Evolutionary conservation across 2,797 vertebrate genomes (phyloP), one percentile per base, ranked within the genome.

Genomic region (Bradypodion ventrale): DNA sequence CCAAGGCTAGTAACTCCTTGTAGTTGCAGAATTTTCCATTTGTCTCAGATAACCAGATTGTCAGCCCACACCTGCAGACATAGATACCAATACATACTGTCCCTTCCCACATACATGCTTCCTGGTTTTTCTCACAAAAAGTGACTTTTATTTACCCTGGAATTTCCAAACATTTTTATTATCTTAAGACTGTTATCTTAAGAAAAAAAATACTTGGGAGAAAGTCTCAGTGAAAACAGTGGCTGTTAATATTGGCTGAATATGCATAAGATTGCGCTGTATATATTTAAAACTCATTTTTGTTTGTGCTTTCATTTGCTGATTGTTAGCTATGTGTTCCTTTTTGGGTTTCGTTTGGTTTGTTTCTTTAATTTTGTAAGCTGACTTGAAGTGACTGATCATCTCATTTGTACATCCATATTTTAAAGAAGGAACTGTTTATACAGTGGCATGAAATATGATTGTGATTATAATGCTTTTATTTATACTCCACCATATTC

Each of bases 11-110:
- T 62, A 56, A 70, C 83, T 78, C 49, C 83, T 76, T 19, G 16
- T 10, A 37, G n/a, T 73, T 63, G 59, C 69, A 84, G 32, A 62
- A 78, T 78, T 68, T 70, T 62, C 42, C 83, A 73, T 40, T 78
- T 78, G 42, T 62, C n/a, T 78, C 75, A 84, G 68, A 84, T 78
- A 78, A 78, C 75, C 27, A 13, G 75, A 78, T 72, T n/a, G 52
- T 70, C 72, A n/a, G 42, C 13, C 52, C 66, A 84, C 75, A 78
- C 75, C 83, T 72, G 76, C 66, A 72, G 23, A 72, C 75, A 72
- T 25, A 35, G 66, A 78, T 40, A 56, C 66, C 29, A 29, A 32
- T 29, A 37, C 75, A 49, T 8, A 32, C 37, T 35, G 78, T 23
- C 46, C 40, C 19, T 69, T 70, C 27, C 21, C 23, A n/a, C n/a